These are phyloP conservation scores for Coelopa frigida DNA, from an alignment of 1,140 invertebrate genomes.

Conservation along the genomic window DNA sequence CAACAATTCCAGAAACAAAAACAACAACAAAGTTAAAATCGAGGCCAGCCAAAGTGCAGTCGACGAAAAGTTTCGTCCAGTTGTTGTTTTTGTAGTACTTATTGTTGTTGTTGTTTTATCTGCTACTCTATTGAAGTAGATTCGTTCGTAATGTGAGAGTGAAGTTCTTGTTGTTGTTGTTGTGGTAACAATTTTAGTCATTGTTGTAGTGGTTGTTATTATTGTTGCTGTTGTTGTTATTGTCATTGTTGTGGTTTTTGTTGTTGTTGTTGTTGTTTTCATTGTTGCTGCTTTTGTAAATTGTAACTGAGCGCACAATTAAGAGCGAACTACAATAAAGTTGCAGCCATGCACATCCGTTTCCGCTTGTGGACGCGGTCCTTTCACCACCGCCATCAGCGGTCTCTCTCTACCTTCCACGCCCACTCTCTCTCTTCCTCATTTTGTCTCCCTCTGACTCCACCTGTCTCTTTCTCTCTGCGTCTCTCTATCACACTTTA, in stretches of 20 bases:
- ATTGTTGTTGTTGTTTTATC: no score
- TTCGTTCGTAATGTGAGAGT: no score
- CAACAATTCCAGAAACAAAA: no score
- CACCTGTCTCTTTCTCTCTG: not conserved
- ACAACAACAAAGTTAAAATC: no score
- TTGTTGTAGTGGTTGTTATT: no score
- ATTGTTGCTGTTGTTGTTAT: no score
- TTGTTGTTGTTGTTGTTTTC: conserved; percentile 1
- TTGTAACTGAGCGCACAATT: conserved; percentile 10
- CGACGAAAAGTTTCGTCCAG: no score
- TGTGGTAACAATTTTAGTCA: no score
- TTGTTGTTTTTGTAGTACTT: not conserved
- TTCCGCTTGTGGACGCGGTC: conserved; percentile 10
- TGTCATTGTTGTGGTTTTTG: no score
- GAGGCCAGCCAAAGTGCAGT: no score
- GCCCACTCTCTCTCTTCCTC: not conserved
- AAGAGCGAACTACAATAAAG: conserved; percentile 7
- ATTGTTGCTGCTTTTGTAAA: not conserved
- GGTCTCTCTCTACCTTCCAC: not conserved
- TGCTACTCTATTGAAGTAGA: no score
- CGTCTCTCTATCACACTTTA: not conserved
- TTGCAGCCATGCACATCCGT: conserved; percentile 8
- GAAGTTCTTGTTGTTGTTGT: no score
- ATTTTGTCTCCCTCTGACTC: not conserved
- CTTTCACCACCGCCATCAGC: conserved; percentile 2